Base-by-base conservation (phyloP, 2,888 invertebrate genomes). In the Sabatieria punctata region DNA sequence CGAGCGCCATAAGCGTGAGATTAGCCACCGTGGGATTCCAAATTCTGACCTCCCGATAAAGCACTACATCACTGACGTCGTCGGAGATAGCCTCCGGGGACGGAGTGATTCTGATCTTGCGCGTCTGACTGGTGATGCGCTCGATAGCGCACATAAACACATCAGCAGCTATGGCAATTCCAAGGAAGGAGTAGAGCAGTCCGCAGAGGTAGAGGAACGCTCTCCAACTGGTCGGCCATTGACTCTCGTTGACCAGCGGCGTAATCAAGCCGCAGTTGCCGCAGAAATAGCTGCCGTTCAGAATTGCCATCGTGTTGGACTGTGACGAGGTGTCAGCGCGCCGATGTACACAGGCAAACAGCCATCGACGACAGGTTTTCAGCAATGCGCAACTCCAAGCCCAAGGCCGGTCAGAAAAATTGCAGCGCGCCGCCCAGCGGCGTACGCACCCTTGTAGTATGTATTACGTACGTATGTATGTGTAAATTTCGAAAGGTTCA, bases 21-120 rank as follows among this genome's bases (percentile, higher is more conserved):
- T 75, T 75, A 44, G 74, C 74, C 1, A 75, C 74, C 0, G 74
- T 75, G 54, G 72, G 72, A 52, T 74, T 74, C 73, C 73, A 73
- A 13, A 71, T 60, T 1, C 73, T 65, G 27, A 72, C 67, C 54
- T 74, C 69, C 15, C 72, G 71, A 49, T 69, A 67, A 15, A 54
- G 49, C 23, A 56, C 58, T 36, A 43, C 37, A 25, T 35, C 46
- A 44, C 44, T 21, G 18, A 53, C 51, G 11, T 52, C 52, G 4
- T 51, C 49, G 2, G 43, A 49, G 2, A 45, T 43, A 2, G 38
- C 19, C 8, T 15, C 19, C 11, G 44, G 44, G 22, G 41, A 38
- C 1, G 38, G 38, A 18, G 64, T 54, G 27, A 62, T 52, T 52
- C 59, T 54, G 8, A 74, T 64, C 54, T 64, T 68, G 39, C 66